phyloP scores from a whole-genome alignment of 2,113 vertebrate genomes.

The Oreochromis niloticus region DNA sequence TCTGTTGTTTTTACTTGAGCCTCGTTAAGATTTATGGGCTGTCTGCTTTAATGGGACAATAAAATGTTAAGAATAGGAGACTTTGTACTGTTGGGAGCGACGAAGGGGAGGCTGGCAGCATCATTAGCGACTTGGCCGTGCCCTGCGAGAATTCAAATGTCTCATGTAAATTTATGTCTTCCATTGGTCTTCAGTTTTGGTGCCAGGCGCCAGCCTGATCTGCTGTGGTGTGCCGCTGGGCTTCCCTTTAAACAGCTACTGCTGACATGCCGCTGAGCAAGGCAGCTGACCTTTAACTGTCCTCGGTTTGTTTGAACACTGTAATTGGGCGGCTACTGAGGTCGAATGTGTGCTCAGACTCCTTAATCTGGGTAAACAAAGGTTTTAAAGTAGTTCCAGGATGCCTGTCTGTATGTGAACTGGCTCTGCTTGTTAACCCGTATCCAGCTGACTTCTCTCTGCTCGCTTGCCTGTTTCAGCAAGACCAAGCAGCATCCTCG shows the following conservation, averaged over 20 bases:
- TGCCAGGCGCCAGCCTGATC: slow-evolving; percentile 14
- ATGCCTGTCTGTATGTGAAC: background rate
- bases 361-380: background rate
- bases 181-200: background rate
- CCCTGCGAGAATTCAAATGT: background rate
- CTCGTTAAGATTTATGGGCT: background rate
- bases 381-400: background rate
- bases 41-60: background rate
- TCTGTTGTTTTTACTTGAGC: background rate
- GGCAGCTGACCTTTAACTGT: background rate
- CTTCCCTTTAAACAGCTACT: background rate
- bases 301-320: background rate
- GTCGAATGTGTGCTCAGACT: background rate
- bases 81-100: background rate
- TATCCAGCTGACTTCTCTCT: background rate
- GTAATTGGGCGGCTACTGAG: background rate
- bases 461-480: background rate
- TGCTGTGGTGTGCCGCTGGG: background rate
- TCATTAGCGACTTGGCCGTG: background rate
- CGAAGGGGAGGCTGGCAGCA: background rate
- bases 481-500: background rate
- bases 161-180: background rate
- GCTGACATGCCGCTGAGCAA: background rate
- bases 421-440: background rate
- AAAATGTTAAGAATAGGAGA: background rate